Evolutionary conservation across 2,888 invertebrate genomes (phyloP).

Genomic region (Gerris lacustris): DNA sequence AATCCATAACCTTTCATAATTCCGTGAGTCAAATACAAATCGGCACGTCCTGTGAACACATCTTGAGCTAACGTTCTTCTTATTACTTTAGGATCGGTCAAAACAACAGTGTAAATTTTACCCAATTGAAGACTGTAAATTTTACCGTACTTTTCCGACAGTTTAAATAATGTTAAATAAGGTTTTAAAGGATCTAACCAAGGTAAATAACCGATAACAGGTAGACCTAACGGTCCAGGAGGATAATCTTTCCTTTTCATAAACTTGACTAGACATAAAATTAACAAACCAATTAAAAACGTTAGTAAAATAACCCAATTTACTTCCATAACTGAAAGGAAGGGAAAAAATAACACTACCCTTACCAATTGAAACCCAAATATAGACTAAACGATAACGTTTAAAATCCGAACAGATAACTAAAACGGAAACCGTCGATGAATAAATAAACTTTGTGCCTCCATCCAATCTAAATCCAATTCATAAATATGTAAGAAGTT

Average conservation of each 20-base stretch:
- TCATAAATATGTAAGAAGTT: too few relatives aligned
- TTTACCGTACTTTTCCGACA: constrained; percentile 57
- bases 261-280: background rate
- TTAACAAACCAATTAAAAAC: background rate
- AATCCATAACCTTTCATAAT: constrained; percentile 82
- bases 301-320: too few relatives aligned
- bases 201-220: constrained; percentile 65
- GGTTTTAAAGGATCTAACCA: constrained; percentile 57
- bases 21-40: constrained; percentile 70
- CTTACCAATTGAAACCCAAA: too few relatives aligned
- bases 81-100: constrained; percentile 61
- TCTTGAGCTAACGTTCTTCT: constrained; percentile 61
- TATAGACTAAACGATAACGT: too few relatives aligned
- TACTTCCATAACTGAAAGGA: too few relatives aligned
- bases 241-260: constrained; percentile 40
- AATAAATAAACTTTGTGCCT: too few relatives aligned
- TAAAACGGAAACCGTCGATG: too few relatives aligned
- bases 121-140: constrained; percentile 66
- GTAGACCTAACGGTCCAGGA: constrained; percentile 69
- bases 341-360: too few relatives aligned
- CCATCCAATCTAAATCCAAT: too few relatives aligned
- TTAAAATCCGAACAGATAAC: too few relatives aligned
- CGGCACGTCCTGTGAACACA: constrained; percentile 61
- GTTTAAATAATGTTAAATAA: constrained; percentile 52
- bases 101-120: constrained; percentile 53